Evolutionary conservation across 2,113 vertebrate genomes (phyloP).

Genomic region (Nycticebus coucang): DNA sequence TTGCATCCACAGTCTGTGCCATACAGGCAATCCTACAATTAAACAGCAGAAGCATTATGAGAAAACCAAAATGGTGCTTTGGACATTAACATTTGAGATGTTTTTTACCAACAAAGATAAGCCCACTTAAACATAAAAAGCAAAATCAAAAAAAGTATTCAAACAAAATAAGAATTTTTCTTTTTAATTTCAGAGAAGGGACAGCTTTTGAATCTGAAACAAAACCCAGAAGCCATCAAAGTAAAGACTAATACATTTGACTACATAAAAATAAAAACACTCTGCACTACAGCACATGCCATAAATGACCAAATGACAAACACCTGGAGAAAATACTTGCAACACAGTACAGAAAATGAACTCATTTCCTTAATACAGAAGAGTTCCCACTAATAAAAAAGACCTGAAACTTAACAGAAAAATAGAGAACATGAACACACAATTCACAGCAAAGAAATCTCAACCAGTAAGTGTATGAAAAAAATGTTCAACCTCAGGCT

Average conservation of each 20-base stretch:
- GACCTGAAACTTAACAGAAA: neutral
- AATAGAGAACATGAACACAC: slow-evolving; percentile 8
- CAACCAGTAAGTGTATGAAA: neutral
- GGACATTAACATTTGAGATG: neutral
- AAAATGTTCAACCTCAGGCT: neutral
- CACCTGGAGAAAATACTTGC: neutral
- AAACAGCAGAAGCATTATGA: neutral
- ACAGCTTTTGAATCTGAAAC: neutral
- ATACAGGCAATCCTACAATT: neutral
- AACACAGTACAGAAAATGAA: slow-evolving; percentile 1
- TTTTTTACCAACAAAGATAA: neutral
- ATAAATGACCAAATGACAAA: slow-evolving; percentile 23
- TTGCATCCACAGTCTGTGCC: neutral
- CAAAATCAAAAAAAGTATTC: neutral
- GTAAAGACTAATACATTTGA: neutral
- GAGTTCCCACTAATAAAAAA: neutral
- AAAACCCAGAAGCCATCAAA: neutral
- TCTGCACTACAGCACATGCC: neutral
- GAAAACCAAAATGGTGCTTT: neutral
- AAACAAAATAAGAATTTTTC: slow-evolving; percentile 12
- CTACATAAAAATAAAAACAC: slow-evolving; percentile 23
- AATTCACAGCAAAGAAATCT: slow-evolving; percentile 19
- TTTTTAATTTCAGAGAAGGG: neutral
- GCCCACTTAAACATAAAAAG: slow-evolving; percentile 32
- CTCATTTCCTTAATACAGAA: slow-evolving; percentile 10